These are phyloP conservation scores for Dugesia japonica DNA, from an alignment of 2,888 invertebrate genomes.

Conservation along the genomic window DNA sequence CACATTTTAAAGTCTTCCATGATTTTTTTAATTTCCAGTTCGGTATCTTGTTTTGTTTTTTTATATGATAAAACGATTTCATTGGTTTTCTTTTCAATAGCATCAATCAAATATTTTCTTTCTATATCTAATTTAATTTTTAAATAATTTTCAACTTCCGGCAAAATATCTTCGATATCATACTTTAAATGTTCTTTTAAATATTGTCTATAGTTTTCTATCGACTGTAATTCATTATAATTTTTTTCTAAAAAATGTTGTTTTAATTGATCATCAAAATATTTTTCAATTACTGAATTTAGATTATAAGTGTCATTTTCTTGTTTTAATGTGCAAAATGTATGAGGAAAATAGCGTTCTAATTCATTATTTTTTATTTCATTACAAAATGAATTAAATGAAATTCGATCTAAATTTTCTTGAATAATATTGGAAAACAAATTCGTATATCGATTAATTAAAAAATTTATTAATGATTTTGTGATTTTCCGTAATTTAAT, in stretches of 20 bases:
- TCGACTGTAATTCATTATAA: neutral
- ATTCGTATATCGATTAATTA: neutral
- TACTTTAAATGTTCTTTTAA: neutral
- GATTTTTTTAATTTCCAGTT: neutral
- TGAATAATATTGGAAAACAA: slow-evolving; percentile 10
- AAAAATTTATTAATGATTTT: neutral
- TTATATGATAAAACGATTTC: neutral
- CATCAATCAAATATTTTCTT: neutral
- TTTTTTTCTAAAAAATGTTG: neutral
- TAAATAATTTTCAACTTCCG: neutral
- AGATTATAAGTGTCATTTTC: neutral
- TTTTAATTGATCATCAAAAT: neutral
- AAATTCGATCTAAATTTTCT: neutral
- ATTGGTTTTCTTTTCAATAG: neutral
- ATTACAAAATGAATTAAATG: neutral
- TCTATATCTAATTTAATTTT: neutral
- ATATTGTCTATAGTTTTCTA: neutral
- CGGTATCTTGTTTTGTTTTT: neutral
- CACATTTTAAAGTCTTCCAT: neutral
- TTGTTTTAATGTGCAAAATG: neutral
- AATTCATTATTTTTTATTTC: neutral
- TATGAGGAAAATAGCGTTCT: neutral
- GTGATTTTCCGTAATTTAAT: neutral
- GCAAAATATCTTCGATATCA: neutral
- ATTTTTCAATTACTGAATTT: neutral